Conservation (phyloP, 2,113 vertebrate genomes). For the Pangasianodon hypophthalmus region DNA sequence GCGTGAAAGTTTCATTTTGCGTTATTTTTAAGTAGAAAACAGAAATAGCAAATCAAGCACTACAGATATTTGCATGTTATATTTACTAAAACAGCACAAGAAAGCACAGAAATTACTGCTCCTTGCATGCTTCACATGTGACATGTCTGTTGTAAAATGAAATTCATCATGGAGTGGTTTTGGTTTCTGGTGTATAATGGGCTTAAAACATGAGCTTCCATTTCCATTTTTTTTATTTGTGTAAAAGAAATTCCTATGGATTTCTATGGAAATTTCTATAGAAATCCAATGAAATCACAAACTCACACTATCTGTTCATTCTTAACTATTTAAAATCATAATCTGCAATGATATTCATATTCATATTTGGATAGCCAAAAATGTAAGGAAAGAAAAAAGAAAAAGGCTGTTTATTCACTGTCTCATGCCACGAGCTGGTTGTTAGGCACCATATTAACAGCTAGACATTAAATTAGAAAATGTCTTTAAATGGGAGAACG, state of each 20-base stretch:
- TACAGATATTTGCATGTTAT: background rate
- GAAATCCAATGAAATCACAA: background rate
- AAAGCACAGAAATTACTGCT: background rate
- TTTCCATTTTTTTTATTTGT: background rate
- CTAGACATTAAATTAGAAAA: background rate
- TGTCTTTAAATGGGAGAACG: background rate
- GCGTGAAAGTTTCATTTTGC: background rate
- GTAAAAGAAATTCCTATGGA: background rate
- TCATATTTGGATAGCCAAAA: background rate
- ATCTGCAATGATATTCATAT: background rate
- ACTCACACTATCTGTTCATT: background rate
- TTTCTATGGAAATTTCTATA: background rate
- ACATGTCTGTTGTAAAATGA: background rate
- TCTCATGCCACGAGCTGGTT: background rate
- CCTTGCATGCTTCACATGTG: background rate
- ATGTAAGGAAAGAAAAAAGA: background rate
- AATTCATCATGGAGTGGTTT: background rate
- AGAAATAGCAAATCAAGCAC: background rate
- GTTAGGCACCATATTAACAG: background rate
- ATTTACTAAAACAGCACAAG: background rate
- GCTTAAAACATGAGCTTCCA: background rate
- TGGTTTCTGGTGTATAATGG: background rate
- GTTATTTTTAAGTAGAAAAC: background rate
- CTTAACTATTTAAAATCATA: background rate
- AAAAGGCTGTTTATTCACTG: background rate